Percentiles rank a stretch among this genome's conserved stretches.
These are phyloP conservation scores for Rhaphigaster nebulosa DNA, from an alignment of 2,888 invertebrate genomes.

Conservation along the genomic window DNA sequence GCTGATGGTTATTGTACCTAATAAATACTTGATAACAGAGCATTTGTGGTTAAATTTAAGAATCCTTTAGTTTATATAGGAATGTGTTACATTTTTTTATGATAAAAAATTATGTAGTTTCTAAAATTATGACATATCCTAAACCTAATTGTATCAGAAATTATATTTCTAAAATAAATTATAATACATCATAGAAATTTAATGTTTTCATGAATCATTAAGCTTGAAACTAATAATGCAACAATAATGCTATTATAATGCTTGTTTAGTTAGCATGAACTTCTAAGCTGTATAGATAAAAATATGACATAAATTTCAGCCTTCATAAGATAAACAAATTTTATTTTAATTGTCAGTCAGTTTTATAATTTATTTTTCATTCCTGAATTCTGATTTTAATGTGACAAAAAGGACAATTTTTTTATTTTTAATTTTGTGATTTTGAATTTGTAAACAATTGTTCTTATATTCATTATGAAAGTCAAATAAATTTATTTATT, in stretches of 20 bases:
- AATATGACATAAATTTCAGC: not conserved
- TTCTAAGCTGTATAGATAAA: not conserved
- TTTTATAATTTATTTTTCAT: not conserved
- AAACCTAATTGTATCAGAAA: conserved; percentile 35
- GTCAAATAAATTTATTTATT: not conserved
- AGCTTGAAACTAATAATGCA: conserved; percentile 32
- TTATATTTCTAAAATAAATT: conserved; percentile 44
- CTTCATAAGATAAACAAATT: not conserved
- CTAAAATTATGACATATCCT: conserved; percentile 38
- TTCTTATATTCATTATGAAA: not conserved
- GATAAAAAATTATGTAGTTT: not conserved
- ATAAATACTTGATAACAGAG: not conserved
- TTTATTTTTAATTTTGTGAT: not conserved
- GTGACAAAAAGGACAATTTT: not conserved
- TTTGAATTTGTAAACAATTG: not conserved
- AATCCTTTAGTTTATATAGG: conserved; percentile 14
- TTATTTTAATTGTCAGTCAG: not conserved
- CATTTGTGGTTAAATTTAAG: conserved; percentile 16
- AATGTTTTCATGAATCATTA: conserved; percentile 18
- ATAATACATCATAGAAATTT: conserved; percentile 28
- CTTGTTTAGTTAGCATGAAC: conserved; percentile 38
- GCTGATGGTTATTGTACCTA: not conserved
- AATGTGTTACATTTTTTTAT: not conserved
- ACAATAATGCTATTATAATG: conserved; percentile 18
- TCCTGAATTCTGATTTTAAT: not conserved